Conservation (phyloP, 2,888 invertebrate species). For the Nomada fabriciana region DNA sequence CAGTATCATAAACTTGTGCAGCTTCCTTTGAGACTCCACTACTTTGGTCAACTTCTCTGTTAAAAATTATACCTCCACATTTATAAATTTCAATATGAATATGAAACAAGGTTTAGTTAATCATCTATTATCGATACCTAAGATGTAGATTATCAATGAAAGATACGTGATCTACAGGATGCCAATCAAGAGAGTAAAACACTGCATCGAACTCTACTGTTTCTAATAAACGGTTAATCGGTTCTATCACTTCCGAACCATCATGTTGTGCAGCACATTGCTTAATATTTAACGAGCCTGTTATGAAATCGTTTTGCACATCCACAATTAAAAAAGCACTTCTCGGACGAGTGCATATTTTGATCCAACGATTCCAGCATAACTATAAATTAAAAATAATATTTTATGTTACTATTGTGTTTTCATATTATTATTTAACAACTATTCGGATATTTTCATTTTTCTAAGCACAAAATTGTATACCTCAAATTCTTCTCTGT, state of each 20-base stretch:
- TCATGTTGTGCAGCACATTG: conserved; percentile 97
- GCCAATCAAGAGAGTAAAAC: conserved; percentile 98
- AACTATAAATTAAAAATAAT: conserved; percentile 82
- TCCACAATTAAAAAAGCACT: conserved; percentile 97
- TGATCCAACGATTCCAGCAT: conserved; percentile 97
- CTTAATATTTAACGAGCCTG: conserved; percentile 96
- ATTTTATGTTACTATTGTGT: neutral
- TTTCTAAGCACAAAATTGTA: conserved; percentile 26
- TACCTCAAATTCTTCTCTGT: conserved; percentile 91
- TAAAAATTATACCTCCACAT: conserved; percentile 1
- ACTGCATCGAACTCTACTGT: conserved; percentile 93
- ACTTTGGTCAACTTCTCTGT: conserved; percentile 80
- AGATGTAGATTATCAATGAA: conserved; percentile 95
- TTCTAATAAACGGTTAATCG: conserved; percentile 94
- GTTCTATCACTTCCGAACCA: conserved; percentile 95
- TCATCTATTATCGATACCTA: conserved; percentile 71
- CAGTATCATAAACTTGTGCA: conserved; percentile 94
- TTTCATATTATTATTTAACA: neutral
- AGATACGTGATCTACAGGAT: conserved; percentile 97
- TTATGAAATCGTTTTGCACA: conserved; percentile 99
- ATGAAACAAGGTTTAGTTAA: neutral
- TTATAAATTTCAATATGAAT: neutral
- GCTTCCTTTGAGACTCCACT: conserved; percentile 85
- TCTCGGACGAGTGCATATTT: conserved; percentile 90
- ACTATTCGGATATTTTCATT: neutral